These are phyloP conservation scores for Cantharis flavilabris DNA, from an alignment of 2,888 invertebrate genomes.

Conservation along the genomic window DNA sequence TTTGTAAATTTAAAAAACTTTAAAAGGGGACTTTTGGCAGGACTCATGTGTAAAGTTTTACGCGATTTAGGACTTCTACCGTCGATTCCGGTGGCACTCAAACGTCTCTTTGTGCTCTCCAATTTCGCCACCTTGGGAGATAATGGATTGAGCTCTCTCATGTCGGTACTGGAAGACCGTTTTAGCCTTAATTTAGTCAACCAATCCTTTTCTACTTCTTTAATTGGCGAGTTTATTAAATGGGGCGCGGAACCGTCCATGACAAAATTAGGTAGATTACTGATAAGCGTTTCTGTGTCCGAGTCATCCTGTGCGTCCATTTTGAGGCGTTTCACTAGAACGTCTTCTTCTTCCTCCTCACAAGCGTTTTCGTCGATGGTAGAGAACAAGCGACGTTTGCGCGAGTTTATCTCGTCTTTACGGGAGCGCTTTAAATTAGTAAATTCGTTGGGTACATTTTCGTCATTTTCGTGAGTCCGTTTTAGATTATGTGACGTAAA, in stretches of 20 bases:
- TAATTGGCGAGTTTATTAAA: conserved; percentile 71
- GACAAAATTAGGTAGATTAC: conserved; percentile 77
- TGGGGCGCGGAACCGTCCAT: conserved; percentile 79
- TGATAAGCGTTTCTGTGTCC: conserved; percentile 31
- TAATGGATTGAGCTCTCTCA: conserved; percentile 41
- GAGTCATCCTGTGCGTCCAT: not conserved
- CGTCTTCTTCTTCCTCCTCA: not conserved
- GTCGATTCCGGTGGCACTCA: conserved; percentile 8
- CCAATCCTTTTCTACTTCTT: conserved; percentile 73
- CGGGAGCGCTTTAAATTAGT: not conserved
- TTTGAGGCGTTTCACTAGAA: not conserved
- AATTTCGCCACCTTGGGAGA: conserved; percentile 43
- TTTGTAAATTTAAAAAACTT: conserved; percentile 39
- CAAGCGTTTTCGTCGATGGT: not conserved
- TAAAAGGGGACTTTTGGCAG: conserved; percentile 34
- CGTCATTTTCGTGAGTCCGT: not conserved
- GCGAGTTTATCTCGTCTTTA: not conserved
- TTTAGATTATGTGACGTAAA: not conserved
- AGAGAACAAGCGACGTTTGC: not conserved
- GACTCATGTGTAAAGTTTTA: not conserved
- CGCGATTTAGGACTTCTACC: not conserved
- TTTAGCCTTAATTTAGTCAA: conserved; percentile 68
- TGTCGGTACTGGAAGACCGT: conserved; percentile 49
- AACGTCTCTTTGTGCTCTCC: conserved; percentile 26
- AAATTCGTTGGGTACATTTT: not conserved